A percentile compares a stretch with the other conserved stretches of the same genome.
phyloP scores from a whole-genome alignment of 2,888 invertebrate species.

The Stratiomys singularior region DNA sequence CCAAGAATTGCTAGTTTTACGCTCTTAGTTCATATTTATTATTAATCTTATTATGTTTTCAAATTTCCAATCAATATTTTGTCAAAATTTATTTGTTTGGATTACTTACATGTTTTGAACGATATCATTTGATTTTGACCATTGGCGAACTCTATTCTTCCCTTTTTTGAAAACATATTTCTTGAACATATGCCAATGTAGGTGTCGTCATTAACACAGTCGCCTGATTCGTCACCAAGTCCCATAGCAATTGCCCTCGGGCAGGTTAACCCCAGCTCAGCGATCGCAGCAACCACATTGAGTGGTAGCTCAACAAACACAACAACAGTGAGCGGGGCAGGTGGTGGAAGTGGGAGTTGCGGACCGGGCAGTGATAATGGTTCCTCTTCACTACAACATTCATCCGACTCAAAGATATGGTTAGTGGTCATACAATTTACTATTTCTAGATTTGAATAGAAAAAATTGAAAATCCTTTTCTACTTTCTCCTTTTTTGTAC shows the following conservation, averaged over 20 bases:
- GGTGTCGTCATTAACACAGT: slow-evolving; percentile 86
- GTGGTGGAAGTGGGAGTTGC: slow-evolving; percentile 59
- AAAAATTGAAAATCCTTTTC: slow-evolving; percentile 65
- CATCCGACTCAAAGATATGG: slow-evolving; percentile 65
- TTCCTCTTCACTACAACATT: slow-evolving; percentile 63
- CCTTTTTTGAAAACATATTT: slow-evolving; percentile 50
- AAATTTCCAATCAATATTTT: slow-evolving; percentile 11
- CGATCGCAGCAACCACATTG: slow-evolving; percentile 63
- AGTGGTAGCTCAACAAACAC: slow-evolving; percentile 58
- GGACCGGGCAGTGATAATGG: slow-evolving; percentile 60
- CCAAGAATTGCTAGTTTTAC: no score
- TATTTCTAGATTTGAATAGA: slow-evolving; percentile 68
- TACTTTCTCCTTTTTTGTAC: slow-evolving; percentile 33
- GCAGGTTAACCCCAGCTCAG: slow-evolving; percentile 66
- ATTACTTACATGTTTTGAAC: background rate
- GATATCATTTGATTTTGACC: slow-evolving; percentile 11
- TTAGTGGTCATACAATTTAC: slow-evolving; percentile 66
- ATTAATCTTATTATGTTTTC: slow-evolving; percentile 15
- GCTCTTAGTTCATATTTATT: no score
- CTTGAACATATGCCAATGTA: slow-evolving; percentile 52
- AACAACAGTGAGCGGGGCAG: slow-evolving; percentile 56
- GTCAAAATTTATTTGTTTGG: slow-evolving; percentile 4
- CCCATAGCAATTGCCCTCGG: slow-evolving; percentile 82
- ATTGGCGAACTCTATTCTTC: slow-evolving; percentile 40
- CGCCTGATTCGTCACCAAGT: slow-evolving; percentile 90